phyloP scores from a whole-genome alignment of 92 coral and sea anemone genomes.

The Blastomussa wellsi region DNA sequence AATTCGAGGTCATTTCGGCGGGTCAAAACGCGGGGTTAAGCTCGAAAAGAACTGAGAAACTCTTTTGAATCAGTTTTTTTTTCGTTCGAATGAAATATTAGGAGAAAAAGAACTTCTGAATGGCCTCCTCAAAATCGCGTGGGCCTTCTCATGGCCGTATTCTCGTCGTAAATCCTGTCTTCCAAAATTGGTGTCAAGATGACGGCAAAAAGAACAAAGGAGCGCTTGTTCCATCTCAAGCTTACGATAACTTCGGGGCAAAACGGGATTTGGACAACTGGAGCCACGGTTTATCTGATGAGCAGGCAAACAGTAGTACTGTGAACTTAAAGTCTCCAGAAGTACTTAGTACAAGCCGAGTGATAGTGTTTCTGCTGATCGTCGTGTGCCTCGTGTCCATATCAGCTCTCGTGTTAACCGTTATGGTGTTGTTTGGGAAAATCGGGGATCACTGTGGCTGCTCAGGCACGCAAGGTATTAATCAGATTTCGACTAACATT shows the following conservation, averaged over 20 bases:
- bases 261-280: not conserved
- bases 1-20: not conserved
- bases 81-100: not conserved
- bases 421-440: slow-evolving; percentile 32
- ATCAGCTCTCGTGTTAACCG: slow-evolving; percentile 7
- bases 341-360: not conserved
- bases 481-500: not conserved
- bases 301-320: not conserved
- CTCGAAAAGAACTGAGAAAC: no score
- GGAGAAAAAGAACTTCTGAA: not conserved
- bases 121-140: slow-evolving; percentile 3
- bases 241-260: not conserved
- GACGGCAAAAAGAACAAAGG: not conserved
- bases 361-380: not conserved
- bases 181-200: slow-evolving; percentile 32
- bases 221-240: not conserved
- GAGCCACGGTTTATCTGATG: not conserved
- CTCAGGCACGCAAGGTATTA: not conserved
- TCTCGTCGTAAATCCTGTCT: slow-evolving; percentile 27
- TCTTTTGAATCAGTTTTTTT: not conserved
- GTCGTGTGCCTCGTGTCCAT: slow-evolving; percentile 13
- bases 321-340: not conserved
- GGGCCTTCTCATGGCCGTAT: not conserved
- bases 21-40: not conserved
- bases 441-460: slow-evolving; percentile 20